Percentiles rank a stretch among this genome's conserved stretches.
Conservation (phyloP, 2,113 vertebrate genomes). For the Carollia perspicillata region DNA sequence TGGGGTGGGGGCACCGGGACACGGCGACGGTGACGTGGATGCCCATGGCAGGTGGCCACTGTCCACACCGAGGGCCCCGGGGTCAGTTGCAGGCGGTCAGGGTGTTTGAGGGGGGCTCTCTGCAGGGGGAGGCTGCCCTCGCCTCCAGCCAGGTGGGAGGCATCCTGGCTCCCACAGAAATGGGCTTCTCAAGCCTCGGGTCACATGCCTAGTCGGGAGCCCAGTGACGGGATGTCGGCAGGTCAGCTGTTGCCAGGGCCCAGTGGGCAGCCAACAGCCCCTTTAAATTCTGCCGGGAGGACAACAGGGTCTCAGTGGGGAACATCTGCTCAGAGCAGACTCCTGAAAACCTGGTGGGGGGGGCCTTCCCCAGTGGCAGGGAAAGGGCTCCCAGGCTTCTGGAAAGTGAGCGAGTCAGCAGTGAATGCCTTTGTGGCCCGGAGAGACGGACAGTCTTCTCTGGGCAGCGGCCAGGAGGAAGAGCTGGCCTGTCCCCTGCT, state of each 20-base stretch:
- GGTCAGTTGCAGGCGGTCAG: rapidly evolving
- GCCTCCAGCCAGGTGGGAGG: too few species aligned
- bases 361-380: rapidly evolving
- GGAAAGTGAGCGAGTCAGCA: background rate
- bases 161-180: background rate
- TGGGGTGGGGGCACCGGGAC: rapidly evolving
- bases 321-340: background rate
- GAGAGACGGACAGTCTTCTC: background rate
- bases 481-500: rapidly evolving
- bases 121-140: background rate
- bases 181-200: background rate
- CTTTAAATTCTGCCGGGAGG: background rate
- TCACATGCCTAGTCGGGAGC: rapidly evolving
- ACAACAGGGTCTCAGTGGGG: background rate
- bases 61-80: rapidly evolving
- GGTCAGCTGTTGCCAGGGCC: background rate
- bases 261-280: background rate
- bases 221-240: rapidly evolving
- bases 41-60: background rate
- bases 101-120: background rate
- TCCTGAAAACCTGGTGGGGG: rapidly evolving
- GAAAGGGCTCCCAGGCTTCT: background rate
- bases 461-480: background rate
- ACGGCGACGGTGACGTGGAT: rapidly evolving
- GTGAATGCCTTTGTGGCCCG: rapidly evolving